These are phyloP conservation scores for Hylia prasina DNA, from an alignment of 2,113 vertebrate species.

Conservation along the genomic window DNA sequence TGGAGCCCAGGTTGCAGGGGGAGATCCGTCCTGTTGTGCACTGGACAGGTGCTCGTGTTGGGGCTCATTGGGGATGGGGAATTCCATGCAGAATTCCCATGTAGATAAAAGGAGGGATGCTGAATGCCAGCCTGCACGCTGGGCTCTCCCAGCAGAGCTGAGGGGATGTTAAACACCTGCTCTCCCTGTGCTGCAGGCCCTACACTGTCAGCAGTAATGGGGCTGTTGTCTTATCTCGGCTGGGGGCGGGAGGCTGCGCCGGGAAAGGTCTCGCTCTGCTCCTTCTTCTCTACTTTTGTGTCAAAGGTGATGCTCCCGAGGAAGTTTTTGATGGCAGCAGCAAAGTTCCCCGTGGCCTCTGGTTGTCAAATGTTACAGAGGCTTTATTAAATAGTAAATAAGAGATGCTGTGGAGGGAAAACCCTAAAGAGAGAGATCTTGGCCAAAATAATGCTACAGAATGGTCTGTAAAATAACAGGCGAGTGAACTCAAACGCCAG, in stretches of 20 bases:
- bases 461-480: constrained; percentile 8
- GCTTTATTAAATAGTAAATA: constrained; percentile 24
- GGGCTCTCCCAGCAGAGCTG: not conserved
- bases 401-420: not conserved
- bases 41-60: not conserved
- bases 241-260: not conserved
- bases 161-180: not conserved
- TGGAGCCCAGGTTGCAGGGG: not conserved
- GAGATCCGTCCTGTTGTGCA: not conserved
- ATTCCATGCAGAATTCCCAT: not conserved
- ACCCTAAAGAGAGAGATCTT: not conserved
- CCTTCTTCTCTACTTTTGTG: not conserved
- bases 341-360: not conserved
- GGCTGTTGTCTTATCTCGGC: not conserved
- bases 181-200: not conserved
- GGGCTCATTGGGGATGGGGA: rapidly evolving
- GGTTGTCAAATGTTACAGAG: not conserved
- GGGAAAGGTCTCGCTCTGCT: not conserved
- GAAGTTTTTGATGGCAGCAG: not conserved
- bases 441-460: not conserved
- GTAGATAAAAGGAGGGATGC: not conserved
- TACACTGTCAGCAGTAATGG: not conserved
- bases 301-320: not conserved
- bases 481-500: constrained; percentile 8
- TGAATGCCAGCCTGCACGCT: not conserved